Percentiles rank a stretch among this genome's conserved stretches.
These are phyloP conservation scores for Entomobrya proxima DNA, from an alignment of 2,888 invertebrate genomes.

Conservation along the genomic window DNA sequence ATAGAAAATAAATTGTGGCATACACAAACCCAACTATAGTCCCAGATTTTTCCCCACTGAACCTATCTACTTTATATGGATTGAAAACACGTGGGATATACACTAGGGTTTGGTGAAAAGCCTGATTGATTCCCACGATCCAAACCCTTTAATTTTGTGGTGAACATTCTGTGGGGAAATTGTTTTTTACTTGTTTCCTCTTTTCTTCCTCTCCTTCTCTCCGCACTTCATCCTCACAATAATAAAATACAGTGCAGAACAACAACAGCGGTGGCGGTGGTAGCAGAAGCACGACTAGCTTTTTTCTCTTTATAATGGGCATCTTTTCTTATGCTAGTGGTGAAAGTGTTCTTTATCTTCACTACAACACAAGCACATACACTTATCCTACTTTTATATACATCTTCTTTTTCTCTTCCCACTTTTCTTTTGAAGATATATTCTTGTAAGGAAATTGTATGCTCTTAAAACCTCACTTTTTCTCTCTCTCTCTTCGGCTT, in stretches of 20 bases:
- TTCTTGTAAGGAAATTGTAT: background rate
- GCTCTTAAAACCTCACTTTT: background rate
- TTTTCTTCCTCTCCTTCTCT: constrained; percentile 7
- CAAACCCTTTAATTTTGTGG: constrained; percentile 61
- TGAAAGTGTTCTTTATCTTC: too few relatives aligned
- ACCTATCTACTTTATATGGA: too few relatives aligned
- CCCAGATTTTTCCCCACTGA: constrained; percentile 39
- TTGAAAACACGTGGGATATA: constrained; percentile 38
- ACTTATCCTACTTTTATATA: too few relatives aligned
- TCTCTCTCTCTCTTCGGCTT: background rate
- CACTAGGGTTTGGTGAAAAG: constrained; percentile 39
- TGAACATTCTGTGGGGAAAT: constrained; percentile 43
- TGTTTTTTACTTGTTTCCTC: constrained; percentile 51
- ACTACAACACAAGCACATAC: too few relatives aligned
- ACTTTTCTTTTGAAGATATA: background rate
- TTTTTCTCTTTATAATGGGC: too few relatives aligned
- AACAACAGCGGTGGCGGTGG: too few relatives aligned
- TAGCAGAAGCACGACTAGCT: background rate
- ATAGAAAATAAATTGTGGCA: constrained; percentile 33
- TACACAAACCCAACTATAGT: background rate
- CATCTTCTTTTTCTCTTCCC: background rate
- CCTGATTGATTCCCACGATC: constrained; percentile 63
- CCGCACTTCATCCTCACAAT: background rate
- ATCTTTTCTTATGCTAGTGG: too few relatives aligned
- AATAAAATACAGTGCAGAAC: background rate